Base-by-base conservation (phyloP, 2,797 vertebrate genomes). In the Sebastes minor region DNA sequence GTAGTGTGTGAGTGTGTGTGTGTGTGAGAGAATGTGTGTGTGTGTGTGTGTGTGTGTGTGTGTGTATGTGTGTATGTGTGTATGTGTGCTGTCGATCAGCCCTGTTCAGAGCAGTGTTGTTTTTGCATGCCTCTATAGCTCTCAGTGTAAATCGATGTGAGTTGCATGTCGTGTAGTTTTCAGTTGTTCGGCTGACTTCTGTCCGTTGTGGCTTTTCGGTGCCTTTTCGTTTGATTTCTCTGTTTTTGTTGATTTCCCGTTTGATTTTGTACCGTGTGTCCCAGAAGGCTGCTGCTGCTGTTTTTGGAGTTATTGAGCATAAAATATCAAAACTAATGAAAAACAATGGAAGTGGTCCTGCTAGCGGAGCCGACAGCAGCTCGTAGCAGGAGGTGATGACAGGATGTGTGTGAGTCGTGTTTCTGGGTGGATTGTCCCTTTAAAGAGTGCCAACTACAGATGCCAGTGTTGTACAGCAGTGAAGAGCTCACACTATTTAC, bases 101-200 rank as follows among this genome's bases (percentile, higher is more conserved):
- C 60, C 64, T 94, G 88, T 86, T 78, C 88, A 93, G 90, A 94
- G 92, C 95, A 93, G 95, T 96, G 94, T 96, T 96, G 94, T 97
- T 95, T 96, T 94, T 97, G 97, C 96, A 97, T 97, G 97, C 95
- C 87, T 96, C 91, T 96, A 94, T 95, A 93, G 92, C 96, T 95
- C 96, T 95, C 94, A 91, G 53, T 96, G 95, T 97, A 96, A 96
- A 94, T 87, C 93, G 95, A 94, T 94, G 94, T 94, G 95, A 94
- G 95, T 94, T 97, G 97, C 97, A 97, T 97, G 97, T 97, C 74
- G 84, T 93, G 93, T 91, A 89, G 92, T 96, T 96, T 95, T 95
- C 93, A 84, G 94, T 95, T 96, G 96, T 91, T 78, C 71, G 76
- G 95, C 96, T 92, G 92, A 91, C 42, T 57, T 82, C 74, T 81